These are phyloP conservation scores for Cladopsammia gracilis DNA, from an alignment of 64 coral and sea anemone species.

Conservation along the genomic window DNA sequence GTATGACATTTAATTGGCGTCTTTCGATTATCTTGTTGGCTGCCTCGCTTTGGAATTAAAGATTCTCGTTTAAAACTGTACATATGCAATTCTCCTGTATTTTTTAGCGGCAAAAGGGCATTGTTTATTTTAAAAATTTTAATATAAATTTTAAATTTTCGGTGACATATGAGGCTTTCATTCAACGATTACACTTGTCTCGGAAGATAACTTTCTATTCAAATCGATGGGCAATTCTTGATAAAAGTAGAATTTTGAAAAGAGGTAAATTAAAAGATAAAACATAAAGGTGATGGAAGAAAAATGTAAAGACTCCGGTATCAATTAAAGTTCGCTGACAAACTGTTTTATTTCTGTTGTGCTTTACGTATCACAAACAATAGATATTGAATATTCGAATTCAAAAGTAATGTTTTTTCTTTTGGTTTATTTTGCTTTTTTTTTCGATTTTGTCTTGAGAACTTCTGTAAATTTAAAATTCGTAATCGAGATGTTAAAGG, in stretches of 20 bases:
- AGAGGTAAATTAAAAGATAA: not conserved
- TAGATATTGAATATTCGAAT: not conserved
- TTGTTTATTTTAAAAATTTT: constrained; percentile 10
- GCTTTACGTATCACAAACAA: not conserved
- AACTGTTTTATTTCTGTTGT: not conserved
- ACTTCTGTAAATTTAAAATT: too few species aligned
- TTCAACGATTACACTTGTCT: not conserved
- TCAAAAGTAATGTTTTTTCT: not conserved
- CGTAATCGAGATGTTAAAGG: too few species aligned
- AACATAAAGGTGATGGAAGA: not conserved
- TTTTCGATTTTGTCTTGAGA: too few species aligned
- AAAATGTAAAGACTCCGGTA: not conserved
- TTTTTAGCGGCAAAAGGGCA: not conserved
- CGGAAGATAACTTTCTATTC: not conserved
- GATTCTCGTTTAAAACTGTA: not conserved
- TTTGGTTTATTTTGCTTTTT: too few species aligned
- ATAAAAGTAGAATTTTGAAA: too few species aligned
- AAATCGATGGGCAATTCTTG: not conserved
- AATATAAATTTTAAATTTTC: too few species aligned
- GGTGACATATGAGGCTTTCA: not conserved
- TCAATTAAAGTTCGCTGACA: too few species aligned
- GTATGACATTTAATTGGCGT: not conserved
- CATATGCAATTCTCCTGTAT: not conserved
- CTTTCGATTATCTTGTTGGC: not conserved
- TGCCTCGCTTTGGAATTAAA: not conserved